Evolutionary conservation across 1,140 invertebrate species (phyloP).

Genomic region (Druon quercuslanigerum): DNA sequence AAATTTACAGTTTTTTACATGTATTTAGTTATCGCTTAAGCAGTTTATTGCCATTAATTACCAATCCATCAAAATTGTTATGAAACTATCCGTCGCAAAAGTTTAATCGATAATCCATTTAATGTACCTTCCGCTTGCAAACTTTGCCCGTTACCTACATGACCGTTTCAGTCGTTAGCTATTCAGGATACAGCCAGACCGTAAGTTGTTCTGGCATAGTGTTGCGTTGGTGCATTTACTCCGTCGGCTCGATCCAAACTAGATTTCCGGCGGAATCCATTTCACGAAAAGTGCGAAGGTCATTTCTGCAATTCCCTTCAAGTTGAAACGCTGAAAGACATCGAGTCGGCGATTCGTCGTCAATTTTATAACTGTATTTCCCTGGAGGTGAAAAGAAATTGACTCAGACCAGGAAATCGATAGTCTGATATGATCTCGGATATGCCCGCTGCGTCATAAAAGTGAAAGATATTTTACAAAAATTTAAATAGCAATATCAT

Average conservation of each 20-base stretch:
- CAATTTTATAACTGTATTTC: background rate
- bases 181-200: conserved; percentile 45
- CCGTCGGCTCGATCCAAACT: conserved; percentile 42
- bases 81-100: background rate
- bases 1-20: background rate
- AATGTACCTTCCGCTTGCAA: conserved; percentile 38
- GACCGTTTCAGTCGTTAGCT: conserved; percentile 41
- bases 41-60: conserved; percentile 31
- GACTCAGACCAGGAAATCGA: background rate
- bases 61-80: conserved; percentile 34
- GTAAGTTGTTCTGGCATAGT: conserved; percentile 43
- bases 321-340: conserved; percentile 13
- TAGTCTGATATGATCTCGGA: too few relatives aligned
- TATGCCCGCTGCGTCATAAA: too few relatives aligned
- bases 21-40: conserved; percentile 31
- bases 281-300: conserved; percentile 36
- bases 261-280: conserved; percentile 52
- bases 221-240: conserved; percentile 40
- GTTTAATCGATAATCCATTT: conserved; percentile 43
- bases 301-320: conserved; percentile 14
- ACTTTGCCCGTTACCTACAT: conserved; percentile 31
- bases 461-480: too few relatives aligned
- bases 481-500: too few relatives aligned
- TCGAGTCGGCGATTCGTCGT: background rate
- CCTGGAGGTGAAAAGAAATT: conserved; percentile 35